These are phyloP conservation scores for Myotis planiceps DNA, from an alignment of 2,797 vertebrate species.

Conservation along the genomic window DNA sequence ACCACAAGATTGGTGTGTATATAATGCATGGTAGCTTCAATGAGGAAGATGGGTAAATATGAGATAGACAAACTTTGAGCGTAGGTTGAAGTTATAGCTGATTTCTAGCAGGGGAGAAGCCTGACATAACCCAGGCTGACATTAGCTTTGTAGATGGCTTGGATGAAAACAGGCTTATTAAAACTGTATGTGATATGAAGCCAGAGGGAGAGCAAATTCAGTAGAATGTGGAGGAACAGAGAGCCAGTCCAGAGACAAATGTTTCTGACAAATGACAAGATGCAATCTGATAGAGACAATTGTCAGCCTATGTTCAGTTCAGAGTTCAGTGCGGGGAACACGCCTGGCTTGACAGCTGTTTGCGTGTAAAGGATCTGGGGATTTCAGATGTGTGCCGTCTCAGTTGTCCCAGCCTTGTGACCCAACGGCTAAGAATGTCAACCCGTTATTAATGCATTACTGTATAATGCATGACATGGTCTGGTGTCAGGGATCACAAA, in stretches of 20 bases:
- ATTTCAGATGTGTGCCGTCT: neutral
- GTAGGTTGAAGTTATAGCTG: neutral
- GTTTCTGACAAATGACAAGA: neutral
- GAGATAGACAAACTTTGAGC: neutral
- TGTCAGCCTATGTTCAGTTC: neutral
- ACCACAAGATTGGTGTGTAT: neutral
- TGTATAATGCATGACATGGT: neutral
- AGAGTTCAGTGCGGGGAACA: neutral
- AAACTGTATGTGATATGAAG: neutral
- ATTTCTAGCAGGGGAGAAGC: neutral
- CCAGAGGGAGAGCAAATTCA: neutral
- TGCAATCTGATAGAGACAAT: neutral
- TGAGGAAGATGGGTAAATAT: neutral
- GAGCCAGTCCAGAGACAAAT: neutral
- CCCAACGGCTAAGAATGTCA: neutral
- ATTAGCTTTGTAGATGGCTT: neutral
- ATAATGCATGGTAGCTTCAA: neutral
- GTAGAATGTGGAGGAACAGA: neutral
- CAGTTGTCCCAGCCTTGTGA: constrained; percentile 10
- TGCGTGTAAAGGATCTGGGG: neutral
- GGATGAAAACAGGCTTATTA: neutral
- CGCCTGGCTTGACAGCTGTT: neutral
- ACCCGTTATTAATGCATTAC: neutral
- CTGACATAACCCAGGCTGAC: neutral
- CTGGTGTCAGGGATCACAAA: neutral